Percentiles rank a stretch among this genome's conserved stretches.
Conservation (phyloP, 2,797 vertebrate genomes). For the Pampus argenteus region DNA sequence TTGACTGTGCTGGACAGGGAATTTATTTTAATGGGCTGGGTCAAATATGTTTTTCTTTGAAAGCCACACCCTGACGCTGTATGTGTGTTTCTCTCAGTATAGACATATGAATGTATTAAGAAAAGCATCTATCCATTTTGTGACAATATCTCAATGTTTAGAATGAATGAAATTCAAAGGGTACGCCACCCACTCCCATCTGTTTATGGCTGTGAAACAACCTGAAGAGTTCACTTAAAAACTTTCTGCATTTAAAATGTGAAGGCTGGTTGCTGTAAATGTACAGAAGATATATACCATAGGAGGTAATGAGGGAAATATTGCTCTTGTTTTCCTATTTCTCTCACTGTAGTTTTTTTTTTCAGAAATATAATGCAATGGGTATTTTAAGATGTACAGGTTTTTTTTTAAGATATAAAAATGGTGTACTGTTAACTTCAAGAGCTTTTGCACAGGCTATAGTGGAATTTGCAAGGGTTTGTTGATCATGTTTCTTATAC, state of each 20-base stretch:
- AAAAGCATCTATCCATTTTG: constrained; percentile 1
- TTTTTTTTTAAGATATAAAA: constrained; percentile 6
- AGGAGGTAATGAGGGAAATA: constrained; percentile 51
- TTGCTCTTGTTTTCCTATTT: constrained; percentile 34
- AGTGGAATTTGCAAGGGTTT: neutral
- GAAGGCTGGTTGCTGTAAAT: constrained; percentile 16
- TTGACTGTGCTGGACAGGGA: neutral
- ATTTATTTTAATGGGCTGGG: constrained; percentile 17
- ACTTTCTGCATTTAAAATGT: constrained; percentile 34
- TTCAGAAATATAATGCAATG: constrained; percentile 30
- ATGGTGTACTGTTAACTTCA: neutral
- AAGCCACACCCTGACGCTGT: neutral
- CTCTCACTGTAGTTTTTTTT: constrained; percentile 17
- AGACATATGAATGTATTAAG: constrained; percentile 22
- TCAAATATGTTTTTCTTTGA: neutral
- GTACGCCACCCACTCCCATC: constrained; percentile 46
- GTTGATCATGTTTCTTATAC: neutral
- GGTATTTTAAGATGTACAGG: constrained; percentile 4
- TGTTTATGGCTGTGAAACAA: constrained; percentile 34
- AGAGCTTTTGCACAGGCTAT: neutral
- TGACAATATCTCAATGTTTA: constrained; percentile 25
- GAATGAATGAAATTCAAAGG: constrained; percentile 38
- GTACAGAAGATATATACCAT: constrained; percentile 18
- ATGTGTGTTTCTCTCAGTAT: neutral
- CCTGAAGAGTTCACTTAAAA: constrained; percentile 28